A percentile compares a stretch with the other conserved stretches of the same genome.
These are phyloP conservation scores for Telmatochromis sp. DNA, from an alignment of 2,113 vertebrate species.

Conservation along the genomic window DNA sequence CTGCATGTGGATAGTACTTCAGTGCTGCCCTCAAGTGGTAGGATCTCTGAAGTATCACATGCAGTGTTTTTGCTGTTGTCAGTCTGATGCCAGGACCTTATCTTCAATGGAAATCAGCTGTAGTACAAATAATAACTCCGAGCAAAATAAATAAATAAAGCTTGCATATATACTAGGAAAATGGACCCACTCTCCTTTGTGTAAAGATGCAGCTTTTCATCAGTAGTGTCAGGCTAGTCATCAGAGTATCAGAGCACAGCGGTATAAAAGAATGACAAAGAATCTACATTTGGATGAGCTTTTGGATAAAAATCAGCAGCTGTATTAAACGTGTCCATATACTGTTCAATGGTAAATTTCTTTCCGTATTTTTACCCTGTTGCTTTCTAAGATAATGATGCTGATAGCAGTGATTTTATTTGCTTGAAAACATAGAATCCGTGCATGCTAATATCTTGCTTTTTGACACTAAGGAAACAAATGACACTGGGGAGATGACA, in stretches of 20 bases:
- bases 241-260: fast-evolving
- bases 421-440: not conserved
- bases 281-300: not conserved
- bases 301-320: not conserved
- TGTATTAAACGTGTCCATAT: not conserved
- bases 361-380: not conserved
- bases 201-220: fast-evolving
- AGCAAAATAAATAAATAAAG: not conserved
- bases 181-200: not conserved
- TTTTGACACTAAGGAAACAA: not conserved
- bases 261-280: not conserved
- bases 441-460: not conserved
- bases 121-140: not conserved
- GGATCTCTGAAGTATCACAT: not conserved
- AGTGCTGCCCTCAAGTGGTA: constrained; percentile 7
- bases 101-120: not conserved
- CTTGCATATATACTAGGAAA: not conserved
- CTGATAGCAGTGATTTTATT: not conserved
- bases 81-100: not conserved
- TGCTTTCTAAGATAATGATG: not conserved
- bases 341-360: not conserved
- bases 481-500: fast-evolving
- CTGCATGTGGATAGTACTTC: not conserved
- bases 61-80: not conserved
- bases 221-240: not conserved